Conservation (phyloP, 2,888 invertebrate species). For the Dryocosmus kuriphilus region DNA sequence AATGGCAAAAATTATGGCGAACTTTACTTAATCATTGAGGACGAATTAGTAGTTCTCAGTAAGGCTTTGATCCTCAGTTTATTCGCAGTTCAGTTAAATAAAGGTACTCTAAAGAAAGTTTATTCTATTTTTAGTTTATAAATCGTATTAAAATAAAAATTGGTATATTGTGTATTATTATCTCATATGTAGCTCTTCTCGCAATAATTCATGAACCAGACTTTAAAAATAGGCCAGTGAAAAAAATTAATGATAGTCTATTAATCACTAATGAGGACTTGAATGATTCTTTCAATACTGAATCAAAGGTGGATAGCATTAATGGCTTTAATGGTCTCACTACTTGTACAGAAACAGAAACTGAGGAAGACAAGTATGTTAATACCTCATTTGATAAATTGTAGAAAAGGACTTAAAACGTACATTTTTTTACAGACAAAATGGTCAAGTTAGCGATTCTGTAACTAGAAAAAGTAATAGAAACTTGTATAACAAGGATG, state of each 20-base stretch:
- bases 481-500: slow-evolving; percentile 43
- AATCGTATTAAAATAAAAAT: background rate
- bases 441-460: background rate
- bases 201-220: background rate
- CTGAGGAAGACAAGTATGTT: background rate
- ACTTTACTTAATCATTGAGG: slow-evolving; percentile 66
- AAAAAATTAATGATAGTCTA: slow-evolving; percentile 5
- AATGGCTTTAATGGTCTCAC: background rate
- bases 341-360: background rate
- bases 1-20: slow-evolving; percentile 67
- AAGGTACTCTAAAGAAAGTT: slow-evolving; percentile 53
- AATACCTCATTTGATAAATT: background rate
- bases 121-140: background rate
- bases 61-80: slow-evolving; percentile 61
- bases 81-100: slow-evolving; percentile 62
- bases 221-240: background rate
- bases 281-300: background rate
- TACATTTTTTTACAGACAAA: background rate
- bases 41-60: slow-evolving; percentile 62
- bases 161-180: background rate
- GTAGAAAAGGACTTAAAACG: background rate
- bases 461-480: background rate
- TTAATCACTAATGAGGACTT: background rate
- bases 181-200: background rate
- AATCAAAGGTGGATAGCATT: background rate